Evolutionary conservation across 2,888 invertebrate species (phyloP), one percentile per base, ranked within the genome.

Genomic region (Cantharis rustica): DNA sequence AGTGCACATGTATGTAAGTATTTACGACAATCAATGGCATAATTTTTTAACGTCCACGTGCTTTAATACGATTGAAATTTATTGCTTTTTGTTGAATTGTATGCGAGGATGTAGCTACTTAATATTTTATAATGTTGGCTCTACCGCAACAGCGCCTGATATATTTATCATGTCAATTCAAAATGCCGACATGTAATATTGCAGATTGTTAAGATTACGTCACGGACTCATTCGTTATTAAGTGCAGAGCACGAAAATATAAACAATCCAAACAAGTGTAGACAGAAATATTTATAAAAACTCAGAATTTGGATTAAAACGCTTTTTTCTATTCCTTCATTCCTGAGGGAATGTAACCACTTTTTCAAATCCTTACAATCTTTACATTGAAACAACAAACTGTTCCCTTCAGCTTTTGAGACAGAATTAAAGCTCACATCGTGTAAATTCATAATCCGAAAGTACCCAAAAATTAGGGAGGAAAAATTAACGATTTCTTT

Each of bases 31-130:
- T 71, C 75, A 17, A 61, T 66, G 64, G 75, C 23, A 16, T 13
- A 66, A 66, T 66, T 66, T 66, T 66, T 66, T 66, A 23, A 31
- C 11, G 26, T 66, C 26, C 71, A 27, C 68, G 71, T 23, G 66
- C 71, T 47, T 68, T n/a, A 61, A 20, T 70, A 16, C 75, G 68
- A 66, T 66, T 62, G 26, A 47, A 31, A 75, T 75, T 75, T 75
- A 75, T 75, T 17, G 17, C 26, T 26, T 69, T 62, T 61, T 72
- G 11, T 31, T 69, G 23, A 5, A 63, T 31, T 17, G 31, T 15
- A 23, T 69, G 69, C 73, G 73, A 69, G 69, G 69, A 66, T 66
- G 23, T 66, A 20, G 16, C 47, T 47, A 47, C 47, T 47, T 47
- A 47, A 47, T 47, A 47, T 47, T 47, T 47, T 16, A 16, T 17